These are phyloP conservation scores for Fregetta grallaria DNA, from an alignment of 2,113 vertebrate species.

Conservation along the genomic window DNA sequence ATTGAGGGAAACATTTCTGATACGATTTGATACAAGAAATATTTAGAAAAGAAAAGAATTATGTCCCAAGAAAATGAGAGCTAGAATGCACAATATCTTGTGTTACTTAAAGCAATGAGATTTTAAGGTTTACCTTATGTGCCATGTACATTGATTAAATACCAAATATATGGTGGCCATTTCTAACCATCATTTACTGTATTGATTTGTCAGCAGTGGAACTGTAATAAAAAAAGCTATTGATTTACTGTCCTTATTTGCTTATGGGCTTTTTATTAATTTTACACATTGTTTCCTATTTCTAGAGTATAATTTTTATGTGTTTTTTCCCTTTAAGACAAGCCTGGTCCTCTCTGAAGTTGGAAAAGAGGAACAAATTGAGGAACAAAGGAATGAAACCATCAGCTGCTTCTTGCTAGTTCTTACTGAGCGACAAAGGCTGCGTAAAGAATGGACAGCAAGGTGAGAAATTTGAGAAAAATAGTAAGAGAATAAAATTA, in stretches of 20 bases:
- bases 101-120: slow-evolving; percentile 71
- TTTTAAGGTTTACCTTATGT: slow-evolving; percentile 71
- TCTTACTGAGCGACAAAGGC: slow-evolving; percentile 86
- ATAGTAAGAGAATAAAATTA: background rate
- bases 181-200: slow-evolving; percentile 80
- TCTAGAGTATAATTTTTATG: slow-evolving; percentile 55
- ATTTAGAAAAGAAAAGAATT: slow-evolving; percentile 24
- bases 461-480: slow-evolving; percentile 77
- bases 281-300: slow-evolving; percentile 77
- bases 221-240: slow-evolving; percentile 81
- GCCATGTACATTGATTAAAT: slow-evolving; percentile 79
- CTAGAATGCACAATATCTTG: background rate
- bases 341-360: slow-evolving; percentile 77
- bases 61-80: slow-evolving; percentile 39
- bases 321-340: slow-evolving; percentile 79
- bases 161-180: slow-evolving; percentile 75
- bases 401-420: slow-evolving; percentile 79
- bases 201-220: slow-evolving; percentile 80
- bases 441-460: slow-evolving; percentile 88
- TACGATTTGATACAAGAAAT: slow-evolving; percentile 36
- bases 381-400: slow-evolving; percentile 78
- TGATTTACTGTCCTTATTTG: slow-evolving; percentile 84
- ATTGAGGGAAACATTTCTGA: slow-evolving; percentile 35
- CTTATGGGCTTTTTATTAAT: slow-evolving; percentile 83
- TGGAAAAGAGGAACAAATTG: slow-evolving; percentile 60